Conservation (phyloP, 1,140 invertebrate species). For the Chymomyza costata region DNA sequence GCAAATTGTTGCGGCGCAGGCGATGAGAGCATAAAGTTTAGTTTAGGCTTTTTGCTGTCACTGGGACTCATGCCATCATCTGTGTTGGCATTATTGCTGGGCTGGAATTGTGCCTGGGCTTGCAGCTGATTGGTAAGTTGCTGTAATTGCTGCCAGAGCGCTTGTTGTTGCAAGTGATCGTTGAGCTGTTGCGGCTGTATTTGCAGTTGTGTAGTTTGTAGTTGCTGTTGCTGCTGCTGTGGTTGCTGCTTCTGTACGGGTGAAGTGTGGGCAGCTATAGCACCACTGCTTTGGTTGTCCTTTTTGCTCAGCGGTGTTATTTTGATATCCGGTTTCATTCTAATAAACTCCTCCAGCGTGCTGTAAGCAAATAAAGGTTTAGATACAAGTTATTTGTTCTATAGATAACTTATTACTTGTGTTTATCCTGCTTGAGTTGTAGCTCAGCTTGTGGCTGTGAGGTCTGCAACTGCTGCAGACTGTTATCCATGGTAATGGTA, state of each 20-base stretch:
- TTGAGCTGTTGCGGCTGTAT: constrained; percentile 46
- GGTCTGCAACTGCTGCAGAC: constrained; percentile 76
- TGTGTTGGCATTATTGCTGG: constrained; percentile 2
- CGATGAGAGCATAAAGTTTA: constrained; percentile 67
- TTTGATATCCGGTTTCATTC: constrained; percentile 76
- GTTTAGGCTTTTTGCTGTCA: constrained; percentile 75
- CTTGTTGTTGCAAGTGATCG: constrained; percentile 39
- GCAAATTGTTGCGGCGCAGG: constrained; percentile 35
- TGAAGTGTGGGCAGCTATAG: not conserved
- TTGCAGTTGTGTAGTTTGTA: constrained; percentile 37
- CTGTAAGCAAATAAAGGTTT: constrained; percentile 20
- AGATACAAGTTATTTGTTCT: not conserved
- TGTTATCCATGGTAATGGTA: constrained; percentile 76
- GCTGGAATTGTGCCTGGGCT: constrained; percentile 28
- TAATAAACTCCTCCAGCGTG: constrained; percentile 75
- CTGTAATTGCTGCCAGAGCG: constrained; percentile 45
- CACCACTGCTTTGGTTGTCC: constrained; percentile 11
- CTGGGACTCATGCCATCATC: constrained; percentile 26
- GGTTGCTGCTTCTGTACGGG: constrained; percentile 9
- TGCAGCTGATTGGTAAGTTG: constrained; percentile 53
- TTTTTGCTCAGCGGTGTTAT: constrained; percentile 70
- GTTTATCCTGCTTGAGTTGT: constrained; percentile 41
- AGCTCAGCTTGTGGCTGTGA: constrained; percentile 56
- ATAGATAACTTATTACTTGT: constrained; percentile 30
- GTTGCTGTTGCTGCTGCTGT: constrained; percentile 6